These are phyloP conservation scores for Eublepharis macularius DNA, from an alignment of 2,113 vertebrate species.

Conservation along the genomic window DNA sequence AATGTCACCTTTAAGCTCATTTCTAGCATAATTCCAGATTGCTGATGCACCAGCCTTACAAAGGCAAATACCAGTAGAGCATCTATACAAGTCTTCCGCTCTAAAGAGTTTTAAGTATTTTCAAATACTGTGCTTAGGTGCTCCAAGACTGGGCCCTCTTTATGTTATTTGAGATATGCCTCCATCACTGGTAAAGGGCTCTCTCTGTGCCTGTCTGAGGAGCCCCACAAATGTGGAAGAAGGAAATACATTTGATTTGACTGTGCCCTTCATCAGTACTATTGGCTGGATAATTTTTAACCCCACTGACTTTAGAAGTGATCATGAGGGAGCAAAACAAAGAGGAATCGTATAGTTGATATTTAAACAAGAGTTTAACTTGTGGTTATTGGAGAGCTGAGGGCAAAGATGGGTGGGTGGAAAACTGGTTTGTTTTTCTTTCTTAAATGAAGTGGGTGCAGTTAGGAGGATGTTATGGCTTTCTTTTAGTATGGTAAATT, in stretches of 20 bases:
- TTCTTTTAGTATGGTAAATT: neutral
- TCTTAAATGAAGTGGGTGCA: neutral
- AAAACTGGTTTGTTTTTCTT: rapidly evolving
- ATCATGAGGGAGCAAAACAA: constrained; percentile 2
- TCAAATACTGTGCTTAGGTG: neutral
- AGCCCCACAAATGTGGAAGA: rapidly evolving
- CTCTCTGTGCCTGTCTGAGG: neutral
- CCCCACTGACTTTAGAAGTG: constrained; percentile 18
- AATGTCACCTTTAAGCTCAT: neutral
- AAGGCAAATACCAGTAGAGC: no score
- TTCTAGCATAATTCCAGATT: constrained; percentile 27
- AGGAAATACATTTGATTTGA: constrained; percentile 2
- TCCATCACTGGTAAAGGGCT: neutral
- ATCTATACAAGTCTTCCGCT: no score
- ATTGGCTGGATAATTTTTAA: constrained; percentile 13
- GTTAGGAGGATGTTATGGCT: neutral
- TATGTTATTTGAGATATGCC: neutral
- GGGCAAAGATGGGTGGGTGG: neutral
- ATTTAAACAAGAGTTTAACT: neutral
- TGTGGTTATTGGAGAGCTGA: neutral
- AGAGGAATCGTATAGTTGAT: neutral
- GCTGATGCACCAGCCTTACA: no score
- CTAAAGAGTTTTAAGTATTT: neutral
- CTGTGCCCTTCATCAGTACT: neutral
- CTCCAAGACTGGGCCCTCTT: neutral